phyloP scores from a whole-genome alignment of 2,888 invertebrate species.

The Lomographa bimaculata region DNA sequence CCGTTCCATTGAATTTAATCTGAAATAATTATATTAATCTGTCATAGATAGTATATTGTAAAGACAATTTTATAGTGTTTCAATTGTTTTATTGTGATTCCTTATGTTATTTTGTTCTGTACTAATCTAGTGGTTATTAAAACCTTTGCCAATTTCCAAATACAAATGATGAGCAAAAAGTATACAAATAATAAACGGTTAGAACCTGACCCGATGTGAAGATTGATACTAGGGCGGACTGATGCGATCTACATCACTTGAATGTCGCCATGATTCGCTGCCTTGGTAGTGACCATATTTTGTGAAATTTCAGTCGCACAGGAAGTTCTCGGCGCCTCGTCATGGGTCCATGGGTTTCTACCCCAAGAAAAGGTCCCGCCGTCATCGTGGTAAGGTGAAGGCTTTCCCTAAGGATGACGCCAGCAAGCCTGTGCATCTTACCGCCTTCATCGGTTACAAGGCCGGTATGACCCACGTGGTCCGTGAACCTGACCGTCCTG shows the following conservation, averaged over 20 bases:
- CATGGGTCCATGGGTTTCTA: slow-evolving; percentile 99
- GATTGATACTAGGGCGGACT: slow-evolving; percentile 91
- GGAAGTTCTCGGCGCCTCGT: slow-evolving; percentile 99
- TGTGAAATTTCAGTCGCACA: slow-evolving; percentile 92
- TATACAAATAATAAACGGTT: slow-evolving; percentile 85
- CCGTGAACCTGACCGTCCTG: slow-evolving; percentile 98
- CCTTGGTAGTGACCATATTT: neutral
- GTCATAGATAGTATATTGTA: no score
- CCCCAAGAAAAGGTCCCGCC: slow-evolving; percentile 98
- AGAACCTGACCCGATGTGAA: slow-evolving; percentile 87
- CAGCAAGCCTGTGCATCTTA: slow-evolving; percentile 97
- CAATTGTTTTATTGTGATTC: neutral
- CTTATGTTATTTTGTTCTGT: slow-evolving; percentile 12
- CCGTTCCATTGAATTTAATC: slow-evolving; percentile 16
- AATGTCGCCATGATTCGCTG: no score
- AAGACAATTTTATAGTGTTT: no score
- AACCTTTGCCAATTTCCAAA: no score
- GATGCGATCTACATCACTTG: slow-evolving; percentile 55
- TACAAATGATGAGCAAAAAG: slow-evolving; percentile 86
- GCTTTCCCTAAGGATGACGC: slow-evolving; percentile 99
- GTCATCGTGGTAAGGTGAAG: slow-evolving; percentile 99
- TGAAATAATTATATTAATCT: slow-evolving; percentile 24
- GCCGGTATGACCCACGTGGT: slow-evolving; percentile 99
- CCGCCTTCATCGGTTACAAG: slow-evolving; percentile 99
- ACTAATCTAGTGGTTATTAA: no score